Percentiles rank a stretch among this genome's conserved stretches.
Evolutionary conservation across 1,140 invertebrate species (phyloP).

Genomic region (Neodiprion virginianus): DNA sequence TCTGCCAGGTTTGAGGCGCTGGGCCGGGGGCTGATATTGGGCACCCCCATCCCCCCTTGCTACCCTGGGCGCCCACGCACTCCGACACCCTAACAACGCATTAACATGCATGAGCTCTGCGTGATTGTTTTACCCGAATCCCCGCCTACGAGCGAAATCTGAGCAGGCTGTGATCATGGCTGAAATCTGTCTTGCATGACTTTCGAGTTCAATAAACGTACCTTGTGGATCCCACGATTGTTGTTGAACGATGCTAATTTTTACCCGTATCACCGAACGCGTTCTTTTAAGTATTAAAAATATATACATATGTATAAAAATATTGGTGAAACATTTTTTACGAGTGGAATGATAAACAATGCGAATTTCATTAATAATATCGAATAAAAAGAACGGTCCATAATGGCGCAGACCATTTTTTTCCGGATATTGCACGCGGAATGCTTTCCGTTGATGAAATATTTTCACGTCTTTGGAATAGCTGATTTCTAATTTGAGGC

Average conservation of each 20-base stretch:
- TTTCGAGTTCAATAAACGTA: not conserved
- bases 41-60: slow-evolving; percentile 47
- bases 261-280: no score
- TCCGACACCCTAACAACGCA: slow-evolving; percentile 53
- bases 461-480: no score
- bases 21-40: slow-evolving; percentile 56
- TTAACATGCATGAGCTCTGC: slow-evolving; percentile 63
- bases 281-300: no score
- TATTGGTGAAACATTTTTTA: no score
- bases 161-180: slow-evolving; percentile 39
- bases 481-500: no score
- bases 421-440: no score
- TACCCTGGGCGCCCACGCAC: slow-evolving; percentile 46
- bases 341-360: no score
- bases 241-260: not conserved
- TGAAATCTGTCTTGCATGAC: slow-evolving; percentile 29
- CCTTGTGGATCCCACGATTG: not conserved
- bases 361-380: no score
- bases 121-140: slow-evolving; percentile 61
- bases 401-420: no score
- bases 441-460: no score
- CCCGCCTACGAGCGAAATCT: slow-evolving; percentile 46
- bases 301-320: no score
- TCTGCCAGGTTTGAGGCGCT: slow-evolving; percentile 10
- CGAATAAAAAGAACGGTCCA: no score